These are phyloP conservation scores for Albula glossodonta DNA, from an alignment of 2,113 vertebrate species.

Conservation along the genomic window DNA sequence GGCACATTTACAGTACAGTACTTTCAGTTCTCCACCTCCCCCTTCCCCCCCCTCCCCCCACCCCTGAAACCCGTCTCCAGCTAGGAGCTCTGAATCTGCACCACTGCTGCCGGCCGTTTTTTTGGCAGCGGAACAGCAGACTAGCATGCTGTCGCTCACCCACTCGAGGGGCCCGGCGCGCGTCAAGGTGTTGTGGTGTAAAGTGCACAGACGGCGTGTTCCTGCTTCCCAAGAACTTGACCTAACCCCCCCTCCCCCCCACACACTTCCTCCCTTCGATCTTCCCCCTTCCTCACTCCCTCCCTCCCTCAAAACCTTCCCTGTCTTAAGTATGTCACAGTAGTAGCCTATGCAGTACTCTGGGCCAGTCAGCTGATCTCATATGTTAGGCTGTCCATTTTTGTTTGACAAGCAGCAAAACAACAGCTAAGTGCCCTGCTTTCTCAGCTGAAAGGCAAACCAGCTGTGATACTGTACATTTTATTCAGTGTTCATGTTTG, in stretches of 20 bases:
- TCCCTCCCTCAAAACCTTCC: conserved; percentile 29
- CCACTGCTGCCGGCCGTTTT: not conserved
- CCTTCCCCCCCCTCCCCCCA: conserved; percentile 58
- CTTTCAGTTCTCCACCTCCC: conserved; percentile 10
- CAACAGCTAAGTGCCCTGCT: too few species aligned
- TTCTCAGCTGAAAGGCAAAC: too few species aligned
- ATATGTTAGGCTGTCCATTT: not conserved
- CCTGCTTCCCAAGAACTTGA: conserved; percentile 50
- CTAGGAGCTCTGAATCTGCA: conserved; percentile 11
- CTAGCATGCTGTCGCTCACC: not conserved
- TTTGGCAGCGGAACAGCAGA: conserved; percentile 44
- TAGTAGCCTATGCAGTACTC: not conserved
- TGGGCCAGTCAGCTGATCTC: not conserved
- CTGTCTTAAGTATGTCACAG: not conserved
- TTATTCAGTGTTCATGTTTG: too few species aligned
- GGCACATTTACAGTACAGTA: not conserved
- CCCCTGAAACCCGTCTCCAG: conserved; percentile 33
- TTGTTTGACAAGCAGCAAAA: too few species aligned
- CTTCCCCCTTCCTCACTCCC: conserved; percentile 49
- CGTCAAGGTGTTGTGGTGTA: conserved; percentile 57
- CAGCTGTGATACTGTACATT: too few species aligned
- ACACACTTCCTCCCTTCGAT: conserved; percentile 46
- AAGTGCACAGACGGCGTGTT: conserved; percentile 52
- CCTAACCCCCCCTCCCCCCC: conserved; percentile 49
- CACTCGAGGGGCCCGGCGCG: conserved; percentile 44